phyloP scores from a whole-genome alignment of 2,888 invertebrate species.

The Drosophila nr. perissopoda region DNA sequence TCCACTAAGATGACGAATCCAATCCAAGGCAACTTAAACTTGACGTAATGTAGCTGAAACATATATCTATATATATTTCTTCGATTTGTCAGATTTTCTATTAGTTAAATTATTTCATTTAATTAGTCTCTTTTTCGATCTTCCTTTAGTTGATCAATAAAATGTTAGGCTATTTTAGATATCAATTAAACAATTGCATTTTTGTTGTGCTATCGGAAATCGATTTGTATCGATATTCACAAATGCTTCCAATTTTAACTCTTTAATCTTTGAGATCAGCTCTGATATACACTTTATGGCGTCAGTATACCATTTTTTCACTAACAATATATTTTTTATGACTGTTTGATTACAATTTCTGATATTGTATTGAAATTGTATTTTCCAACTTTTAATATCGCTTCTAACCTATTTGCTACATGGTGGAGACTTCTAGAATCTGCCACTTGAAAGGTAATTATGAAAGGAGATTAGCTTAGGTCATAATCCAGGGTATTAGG shows the following conservation, averaged over 20 bases:
- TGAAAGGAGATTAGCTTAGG: conserved; percentile 10
- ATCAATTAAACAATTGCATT: not conserved
- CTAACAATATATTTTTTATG: too few relatives aligned
- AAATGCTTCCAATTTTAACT: too few relatives aligned
- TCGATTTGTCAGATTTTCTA: not conserved
- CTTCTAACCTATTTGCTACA: not conserved
- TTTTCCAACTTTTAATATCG: not conserved
- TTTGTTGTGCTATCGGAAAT: not conserved
- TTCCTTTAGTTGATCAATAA: not conserved
- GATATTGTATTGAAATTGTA: not conserved
- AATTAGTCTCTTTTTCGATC: not conserved
- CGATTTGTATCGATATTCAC: not conserved
- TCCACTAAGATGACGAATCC: not conserved
- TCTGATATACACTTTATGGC: too few relatives aligned
- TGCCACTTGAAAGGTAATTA: conserved; percentile 5
- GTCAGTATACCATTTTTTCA: too few relatives aligned
- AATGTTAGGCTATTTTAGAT: not conserved
- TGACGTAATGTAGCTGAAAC: not conserved
- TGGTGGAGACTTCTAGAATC: not conserved
- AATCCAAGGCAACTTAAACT: not conserved
- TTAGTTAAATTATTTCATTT: not conserved
- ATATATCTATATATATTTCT: not conserved
- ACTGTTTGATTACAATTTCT: too few relatives aligned
- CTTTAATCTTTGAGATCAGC: not conserved
- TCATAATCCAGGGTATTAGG: conserved; percentile 15